Percentiles rank a stretch among this genome's conserved stretches.
These are phyloP conservation scores for Cherax quadricarinatus DNA, from an alignment of 1,140 invertebrate genomes.

Conservation along the genomic window DNA sequence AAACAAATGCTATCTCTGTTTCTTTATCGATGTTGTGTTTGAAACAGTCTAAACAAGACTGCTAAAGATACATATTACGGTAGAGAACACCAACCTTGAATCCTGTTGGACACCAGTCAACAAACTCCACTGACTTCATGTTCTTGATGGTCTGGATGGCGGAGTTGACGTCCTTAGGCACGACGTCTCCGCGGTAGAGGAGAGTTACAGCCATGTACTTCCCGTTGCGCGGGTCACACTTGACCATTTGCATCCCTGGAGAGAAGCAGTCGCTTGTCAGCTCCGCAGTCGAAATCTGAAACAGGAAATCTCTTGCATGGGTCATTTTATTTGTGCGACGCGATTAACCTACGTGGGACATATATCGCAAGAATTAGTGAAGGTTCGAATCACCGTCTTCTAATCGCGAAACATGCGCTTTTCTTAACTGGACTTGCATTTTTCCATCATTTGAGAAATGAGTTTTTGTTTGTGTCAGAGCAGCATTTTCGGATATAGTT, in stretches of 20 bases:
- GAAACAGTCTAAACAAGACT: too few species aligned
- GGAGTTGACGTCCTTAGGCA: conserved; percentile 83
- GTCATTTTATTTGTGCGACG: conserved; percentile 77
- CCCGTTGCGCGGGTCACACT: conserved; percentile 89
- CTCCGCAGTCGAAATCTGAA: conserved; percentile 80
- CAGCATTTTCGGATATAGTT: too few species aligned
- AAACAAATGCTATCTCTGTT: too few species aligned
- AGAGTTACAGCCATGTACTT: conserved; percentile 77
- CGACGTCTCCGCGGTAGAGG: conserved; percentile 76
- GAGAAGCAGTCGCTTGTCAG: conserved; percentile 80
- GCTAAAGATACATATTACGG: too few species aligned
- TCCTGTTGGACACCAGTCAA: conserved; percentile 78
- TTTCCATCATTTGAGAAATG: too few species aligned
- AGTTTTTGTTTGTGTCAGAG: too few species aligned
- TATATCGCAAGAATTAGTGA: too few species aligned
- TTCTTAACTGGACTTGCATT: too few species aligned
- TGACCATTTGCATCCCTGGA: conserved; percentile 77
- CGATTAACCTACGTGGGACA: too few species aligned
- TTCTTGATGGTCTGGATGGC: conserved; percentile 82
- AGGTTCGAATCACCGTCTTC: too few species aligned
- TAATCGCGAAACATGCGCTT: too few species aligned
- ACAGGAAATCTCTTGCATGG: conserved; percentile 75
- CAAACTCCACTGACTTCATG: conserved; percentile 79
- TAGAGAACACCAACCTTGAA: conserved; percentile 74
- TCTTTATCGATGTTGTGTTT: too few species aligned